Base-by-base conservation (phyloP, 92 coral and sea anemone genomes). In the Palythoa heliodiscus region DNA sequence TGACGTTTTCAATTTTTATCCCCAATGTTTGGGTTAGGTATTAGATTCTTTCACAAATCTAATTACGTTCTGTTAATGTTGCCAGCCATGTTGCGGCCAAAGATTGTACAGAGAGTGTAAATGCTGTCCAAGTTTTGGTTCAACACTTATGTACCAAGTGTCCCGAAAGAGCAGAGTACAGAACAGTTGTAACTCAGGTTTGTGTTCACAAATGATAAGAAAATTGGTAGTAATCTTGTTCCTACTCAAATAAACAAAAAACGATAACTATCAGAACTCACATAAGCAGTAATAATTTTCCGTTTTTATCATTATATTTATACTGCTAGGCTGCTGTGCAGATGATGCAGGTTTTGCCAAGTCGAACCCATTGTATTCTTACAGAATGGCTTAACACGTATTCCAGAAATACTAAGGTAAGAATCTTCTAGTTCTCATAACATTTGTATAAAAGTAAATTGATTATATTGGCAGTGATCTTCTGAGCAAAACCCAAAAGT, bases 61-160 rank as follows among this genome's bases (percentile, higher is more conserved):
- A 19, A 25, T 38, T 29, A n/a, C 13, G 64, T 40, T 81, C 10
- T 14, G 5, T 35, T 52, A 11, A 2, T 19, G 24, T 64, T 47
- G 24, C 7, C 86, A 96, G 98, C 70, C 88, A 89, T 72, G 73
- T 95, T 55, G 89, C 93, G 47, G 71, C 81, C 43, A 90, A 93
- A 81, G 75, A 83, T 6, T 88, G 90, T 71, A 68, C 60, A 68
- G 89, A 90, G 11, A 84, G 92, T 50, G 83, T 89, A 52, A 83
- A 77, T 82, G 94, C 95, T 16, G 95, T 93, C 11, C 83, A 93
- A 82, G 95, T 94, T 58, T 95, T 97, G 66, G 89, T 95, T 52
- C 99, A 97, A 53, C 97, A 95, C 67, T 90, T 97, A 40, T 97
- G 98, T 71, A 97, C 98, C 70, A 97, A 95, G 80, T 95, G 98